These are phyloP conservation scores for Phorcus lineatus DNA, from an alignment of 2,888 invertebrate genomes.

Conservation along the genomic window DNA sequence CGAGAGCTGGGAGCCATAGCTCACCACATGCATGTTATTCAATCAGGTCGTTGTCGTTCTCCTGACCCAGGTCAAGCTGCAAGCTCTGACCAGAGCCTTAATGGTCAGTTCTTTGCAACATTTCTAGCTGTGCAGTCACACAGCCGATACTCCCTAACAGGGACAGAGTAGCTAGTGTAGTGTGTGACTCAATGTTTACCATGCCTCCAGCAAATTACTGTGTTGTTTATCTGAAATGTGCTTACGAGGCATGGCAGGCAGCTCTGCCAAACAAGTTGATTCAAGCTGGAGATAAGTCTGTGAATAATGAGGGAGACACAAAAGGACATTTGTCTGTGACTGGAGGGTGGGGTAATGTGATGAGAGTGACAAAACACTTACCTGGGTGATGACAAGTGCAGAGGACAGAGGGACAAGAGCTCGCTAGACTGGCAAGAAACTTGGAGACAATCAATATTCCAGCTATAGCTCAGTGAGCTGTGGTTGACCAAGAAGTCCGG, in stretches of 20 bases:
- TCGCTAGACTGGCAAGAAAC: conserved; percentile 4
- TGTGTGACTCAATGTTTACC: conserved; percentile 5
- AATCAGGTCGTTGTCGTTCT: conserved; percentile 5
- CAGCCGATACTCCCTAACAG: no score
- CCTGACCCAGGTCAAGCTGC: neutral
- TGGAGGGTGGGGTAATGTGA: neutral
- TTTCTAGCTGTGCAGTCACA: no score
- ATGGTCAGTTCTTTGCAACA: no score
- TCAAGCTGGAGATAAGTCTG: neutral
- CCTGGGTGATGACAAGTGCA: neutral
- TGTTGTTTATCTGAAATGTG: conserved; percentile 15
- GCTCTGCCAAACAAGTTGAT: neutral
- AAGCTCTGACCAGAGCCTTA: neutral
- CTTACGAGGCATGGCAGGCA: conserved; percentile 3
- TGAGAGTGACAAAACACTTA: neutral
- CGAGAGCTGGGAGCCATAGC: neutral
- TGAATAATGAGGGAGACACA: neutral
- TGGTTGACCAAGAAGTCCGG: neutral
- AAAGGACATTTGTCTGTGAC: neutral
- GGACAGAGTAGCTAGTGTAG: no score
- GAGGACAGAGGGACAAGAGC: neutral
- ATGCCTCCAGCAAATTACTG: neutral
- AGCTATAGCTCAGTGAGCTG: conserved; percentile 1
- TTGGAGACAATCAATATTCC: conserved; percentile 15
- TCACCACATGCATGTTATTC: conserved; percentile 5